phyloP scores from a whole-genome alignment of 2,797 vertebrate genomes.

The Aldrovandia affinis region DNA sequence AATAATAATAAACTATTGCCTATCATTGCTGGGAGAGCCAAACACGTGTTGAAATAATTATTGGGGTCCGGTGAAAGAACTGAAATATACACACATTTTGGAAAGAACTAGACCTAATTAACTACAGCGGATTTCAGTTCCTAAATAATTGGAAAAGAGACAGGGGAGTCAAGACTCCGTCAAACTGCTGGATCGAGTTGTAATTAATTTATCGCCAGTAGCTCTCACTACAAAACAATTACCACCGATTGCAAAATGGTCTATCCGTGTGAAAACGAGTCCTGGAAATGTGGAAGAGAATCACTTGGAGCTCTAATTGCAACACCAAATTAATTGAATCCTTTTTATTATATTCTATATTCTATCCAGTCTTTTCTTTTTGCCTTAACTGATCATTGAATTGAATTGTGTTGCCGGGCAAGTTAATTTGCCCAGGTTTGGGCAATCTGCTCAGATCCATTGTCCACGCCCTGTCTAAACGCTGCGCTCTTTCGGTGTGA shows the following conservation, averaged over 20 bases:
- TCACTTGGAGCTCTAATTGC: not conserved
- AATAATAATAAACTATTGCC: no score
- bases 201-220: not conserved
- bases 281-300: not conserved
- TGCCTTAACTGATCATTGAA: not conserved
- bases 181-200: not conserved
- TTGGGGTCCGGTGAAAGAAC: no score
- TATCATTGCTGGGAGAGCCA: no score
- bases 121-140: not conserved
- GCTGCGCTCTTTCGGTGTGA: slow-evolving; percentile 66
- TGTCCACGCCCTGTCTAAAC: slow-evolving; percentile 76
- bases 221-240: not conserved
- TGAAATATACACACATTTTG: not conserved
- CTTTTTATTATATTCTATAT: no score
- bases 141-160: not conserved
- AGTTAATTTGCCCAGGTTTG: slow-evolving; percentile 70
- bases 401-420: slow-evolving; percentile 34
- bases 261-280: not conserved
- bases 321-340: not conserved
- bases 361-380: not conserved
- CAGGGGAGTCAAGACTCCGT: not conserved
- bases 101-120: not conserved
- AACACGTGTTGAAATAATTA: no score
- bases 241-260: no score
- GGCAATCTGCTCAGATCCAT: slow-evolving; percentile 80